These are phyloP conservation scores for Solen grandis DNA, from an alignment of 1,140 invertebrate genomes.

Conservation along the genomic window DNA sequence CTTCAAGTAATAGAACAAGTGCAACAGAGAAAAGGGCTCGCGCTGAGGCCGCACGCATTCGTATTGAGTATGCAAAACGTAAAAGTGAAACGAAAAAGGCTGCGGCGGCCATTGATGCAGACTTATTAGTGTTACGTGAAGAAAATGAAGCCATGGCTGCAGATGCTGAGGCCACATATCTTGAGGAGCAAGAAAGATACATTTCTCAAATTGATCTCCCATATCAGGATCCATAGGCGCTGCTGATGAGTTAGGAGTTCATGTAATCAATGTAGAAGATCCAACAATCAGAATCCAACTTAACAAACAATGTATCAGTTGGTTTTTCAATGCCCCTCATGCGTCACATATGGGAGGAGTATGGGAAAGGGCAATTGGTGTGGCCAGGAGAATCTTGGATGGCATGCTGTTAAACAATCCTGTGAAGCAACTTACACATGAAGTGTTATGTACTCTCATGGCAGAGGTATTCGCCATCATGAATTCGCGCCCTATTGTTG, in stretches of 20 bases:
- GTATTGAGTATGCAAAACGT: no score
- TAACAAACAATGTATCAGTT: background rate
- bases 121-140: no score
- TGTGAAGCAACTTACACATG: constrained; percentile 14
- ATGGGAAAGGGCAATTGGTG: constrained; percentile 60
- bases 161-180: no score
- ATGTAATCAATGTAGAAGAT: constrained; percentile 36
- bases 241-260: background rate
- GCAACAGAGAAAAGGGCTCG: no score
- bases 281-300: constrained; percentile 9
- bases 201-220: no score
- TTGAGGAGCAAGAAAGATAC: no score
- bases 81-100: no score
- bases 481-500: constrained; percentile 7
- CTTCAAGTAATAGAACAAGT: no score
- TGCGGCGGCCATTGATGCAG: no score
- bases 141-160: no score
- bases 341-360: constrained; percentile 49
- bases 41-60: no score
- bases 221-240: constrained; percentile 57
- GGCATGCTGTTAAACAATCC: constrained; percentile 22
- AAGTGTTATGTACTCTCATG: constrained; percentile 28
- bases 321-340: constrained; percentile 54
- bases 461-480: constrained; percentile 15
- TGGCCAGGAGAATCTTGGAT: constrained; percentile 29